These are phyloP conservation scores for Artibeus lituratus DNA, from an alignment of 2,797 vertebrate genomes.

Conservation along the genomic window DNA sequence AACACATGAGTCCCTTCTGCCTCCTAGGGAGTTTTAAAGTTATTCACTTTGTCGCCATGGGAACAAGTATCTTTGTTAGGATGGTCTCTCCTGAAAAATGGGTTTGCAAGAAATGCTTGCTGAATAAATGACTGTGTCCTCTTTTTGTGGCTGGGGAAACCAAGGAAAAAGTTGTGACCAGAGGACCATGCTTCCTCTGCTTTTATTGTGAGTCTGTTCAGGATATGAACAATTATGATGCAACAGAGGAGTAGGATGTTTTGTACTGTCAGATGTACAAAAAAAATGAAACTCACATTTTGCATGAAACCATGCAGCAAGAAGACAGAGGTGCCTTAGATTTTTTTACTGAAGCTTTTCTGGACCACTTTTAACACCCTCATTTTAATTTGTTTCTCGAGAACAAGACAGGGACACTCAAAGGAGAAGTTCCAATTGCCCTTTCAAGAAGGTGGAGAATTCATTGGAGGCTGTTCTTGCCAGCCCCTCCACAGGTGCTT, in stretches of 20 bases:
- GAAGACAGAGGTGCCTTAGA: background rate
- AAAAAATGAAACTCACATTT: background rate
- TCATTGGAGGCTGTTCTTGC: background rate
- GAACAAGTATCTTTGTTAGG: background rate
- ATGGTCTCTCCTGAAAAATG: background rate
- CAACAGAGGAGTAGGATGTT: background rate
- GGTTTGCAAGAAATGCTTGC: background rate
- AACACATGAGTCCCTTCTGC: background rate
- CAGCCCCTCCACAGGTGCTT: background rate
- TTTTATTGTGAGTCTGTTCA: background rate
- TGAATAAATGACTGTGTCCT: background rate
- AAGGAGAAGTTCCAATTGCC: background rate
- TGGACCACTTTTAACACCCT: background rate
- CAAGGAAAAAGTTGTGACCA: background rate
- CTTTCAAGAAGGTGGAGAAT: background rate
- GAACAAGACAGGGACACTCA: background rate
- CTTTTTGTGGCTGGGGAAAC: background rate
- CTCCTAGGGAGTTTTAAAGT: background rate
- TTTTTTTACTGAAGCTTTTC: background rate
- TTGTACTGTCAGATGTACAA: background rate
- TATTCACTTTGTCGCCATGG: background rate
- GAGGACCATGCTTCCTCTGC: background rate
- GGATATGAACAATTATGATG: background rate
- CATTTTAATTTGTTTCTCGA: background rate
- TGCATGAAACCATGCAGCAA: background rate